Conservation (phyloP, 2,113 vertebrate species). For the Tinamus guttatus region DNA sequence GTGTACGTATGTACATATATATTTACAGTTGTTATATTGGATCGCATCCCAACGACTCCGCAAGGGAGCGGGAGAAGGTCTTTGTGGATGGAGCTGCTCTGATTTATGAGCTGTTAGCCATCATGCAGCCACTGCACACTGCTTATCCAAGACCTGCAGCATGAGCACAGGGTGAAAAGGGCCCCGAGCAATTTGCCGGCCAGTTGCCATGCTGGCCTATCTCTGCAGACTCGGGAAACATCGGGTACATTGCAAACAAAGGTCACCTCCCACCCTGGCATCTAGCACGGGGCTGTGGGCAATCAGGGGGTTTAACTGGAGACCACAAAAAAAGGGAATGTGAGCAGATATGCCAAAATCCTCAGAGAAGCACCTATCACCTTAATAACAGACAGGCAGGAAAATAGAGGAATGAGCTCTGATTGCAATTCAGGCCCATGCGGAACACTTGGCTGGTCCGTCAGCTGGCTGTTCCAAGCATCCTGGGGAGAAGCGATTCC, state of each 20-base stretch:
- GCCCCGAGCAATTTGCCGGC: background rate
- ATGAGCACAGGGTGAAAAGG: background rate
- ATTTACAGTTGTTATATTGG: background rate
- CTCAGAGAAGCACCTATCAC: background rate
- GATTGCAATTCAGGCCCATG: background rate
- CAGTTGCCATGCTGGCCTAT: accelerated
- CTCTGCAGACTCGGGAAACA: accelerated
- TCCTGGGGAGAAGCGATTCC: background rate
- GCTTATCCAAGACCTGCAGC: background rate
- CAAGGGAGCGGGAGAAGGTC: background rate
- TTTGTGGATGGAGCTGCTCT: background rate
- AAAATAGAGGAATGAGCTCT: background rate
- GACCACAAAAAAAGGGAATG: too few relatives aligned
- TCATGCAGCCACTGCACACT: background rate
- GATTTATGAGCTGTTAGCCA: accelerated
- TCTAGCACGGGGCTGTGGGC: too few relatives aligned
- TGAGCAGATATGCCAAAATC: background rate
- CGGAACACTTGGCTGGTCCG: background rate
- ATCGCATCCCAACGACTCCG: background rate
- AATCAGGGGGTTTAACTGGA: background rate
- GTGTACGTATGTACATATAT: background rate
- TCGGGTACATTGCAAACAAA: background rate
- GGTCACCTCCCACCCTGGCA: background rate
- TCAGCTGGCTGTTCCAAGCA: background rate
- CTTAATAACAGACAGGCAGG: background rate